Evolutionary conservation across 2,113 vertebrate species (phyloP).

Genomic region (Lontra canadensis): DNA sequence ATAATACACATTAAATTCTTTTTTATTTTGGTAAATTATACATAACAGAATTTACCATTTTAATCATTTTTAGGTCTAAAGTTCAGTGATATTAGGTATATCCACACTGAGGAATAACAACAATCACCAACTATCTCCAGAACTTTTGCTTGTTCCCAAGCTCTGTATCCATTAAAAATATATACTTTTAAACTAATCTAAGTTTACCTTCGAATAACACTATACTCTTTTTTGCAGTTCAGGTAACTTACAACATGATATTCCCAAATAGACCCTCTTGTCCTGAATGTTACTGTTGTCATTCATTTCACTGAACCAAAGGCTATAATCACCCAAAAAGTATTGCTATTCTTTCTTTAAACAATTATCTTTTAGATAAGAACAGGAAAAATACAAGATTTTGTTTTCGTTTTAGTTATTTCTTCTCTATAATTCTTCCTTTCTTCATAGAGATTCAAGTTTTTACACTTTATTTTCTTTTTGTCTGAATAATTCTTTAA

Average conservation of each 20-base stretch:
- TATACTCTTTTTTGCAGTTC: not conserved
- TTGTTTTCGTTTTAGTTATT: not conserved
- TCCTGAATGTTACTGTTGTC: not conserved
- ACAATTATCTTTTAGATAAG: not conserved
- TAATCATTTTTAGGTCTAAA: not conserved
- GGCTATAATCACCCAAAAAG: not conserved
- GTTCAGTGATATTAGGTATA: not conserved
- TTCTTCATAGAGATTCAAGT: not conserved
- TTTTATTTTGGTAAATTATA: not conserved
- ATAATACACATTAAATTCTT: not conserved
- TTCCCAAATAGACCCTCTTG: not conserved
- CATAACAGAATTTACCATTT: not conserved
- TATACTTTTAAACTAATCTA: not conserved
- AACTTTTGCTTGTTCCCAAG: not conserved
- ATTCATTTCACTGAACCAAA: not conserved
- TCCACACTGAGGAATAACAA: not conserved
- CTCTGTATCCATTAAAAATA: not conserved
- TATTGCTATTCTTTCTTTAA: not conserved
- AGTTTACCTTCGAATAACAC: not conserved
- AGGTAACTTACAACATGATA: not conserved
- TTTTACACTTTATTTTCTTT: not conserved
- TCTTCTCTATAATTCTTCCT: not conserved
- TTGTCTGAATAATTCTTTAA: not conserved
- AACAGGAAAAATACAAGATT: not conserved
- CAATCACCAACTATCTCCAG: not conserved